Base-by-base conservation (phyloP, 2,888 invertebrate genomes). In the Ectemnius cavifrons region DNA sequence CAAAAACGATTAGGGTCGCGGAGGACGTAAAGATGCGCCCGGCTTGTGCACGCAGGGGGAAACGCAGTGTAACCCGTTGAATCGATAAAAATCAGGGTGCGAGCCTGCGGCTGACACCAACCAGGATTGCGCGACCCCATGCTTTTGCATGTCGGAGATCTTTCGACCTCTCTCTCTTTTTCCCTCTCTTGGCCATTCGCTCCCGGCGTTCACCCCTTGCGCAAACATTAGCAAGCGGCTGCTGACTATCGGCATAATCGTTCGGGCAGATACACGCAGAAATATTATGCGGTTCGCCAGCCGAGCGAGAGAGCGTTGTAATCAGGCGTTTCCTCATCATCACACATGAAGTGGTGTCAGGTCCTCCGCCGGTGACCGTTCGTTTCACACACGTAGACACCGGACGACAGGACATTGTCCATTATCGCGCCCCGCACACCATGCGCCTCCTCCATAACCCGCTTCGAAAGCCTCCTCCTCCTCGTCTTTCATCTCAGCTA, bases 271-370 rank as follows among this genome's bases (percentile, higher is more conserved):
- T 76, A 74, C 72, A 73, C 77, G 75, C 71, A 75, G 77, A 81
- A 79, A 82, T 81, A 83, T 83, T 81, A 79, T 65, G 63, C 63
- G 59, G 58, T 56, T 70, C 71, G 71, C 47, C 56, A 20, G 56
- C 14, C 64, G 68, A 14, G 14, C 52, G 52, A 14, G 52, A 14
- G 75, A 77, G 79, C 79, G 83, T 87, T 88, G 86, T 89, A 90
- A 90, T 90, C 88, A 85, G 87, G 86, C 88, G 87, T 89, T 90
- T 90, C 90, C 90, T 90, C 90, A 90, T 90, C 89, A 89, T 80
- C 80, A 81, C 84, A 79, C 81, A 82, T 81, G 82, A 86, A 86
- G 84, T 83, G 86, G 85, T 88, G 88, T 87, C 87, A 84, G 84
- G 77, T 88, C 84, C 86, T 86, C 84, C 78, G 77, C 3, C 71